Evolutionary conservation across 2,888 invertebrate species (phyloP), one percentile per base, ranked within the genome.

Genomic region (Dorcus hopei): DNA sequence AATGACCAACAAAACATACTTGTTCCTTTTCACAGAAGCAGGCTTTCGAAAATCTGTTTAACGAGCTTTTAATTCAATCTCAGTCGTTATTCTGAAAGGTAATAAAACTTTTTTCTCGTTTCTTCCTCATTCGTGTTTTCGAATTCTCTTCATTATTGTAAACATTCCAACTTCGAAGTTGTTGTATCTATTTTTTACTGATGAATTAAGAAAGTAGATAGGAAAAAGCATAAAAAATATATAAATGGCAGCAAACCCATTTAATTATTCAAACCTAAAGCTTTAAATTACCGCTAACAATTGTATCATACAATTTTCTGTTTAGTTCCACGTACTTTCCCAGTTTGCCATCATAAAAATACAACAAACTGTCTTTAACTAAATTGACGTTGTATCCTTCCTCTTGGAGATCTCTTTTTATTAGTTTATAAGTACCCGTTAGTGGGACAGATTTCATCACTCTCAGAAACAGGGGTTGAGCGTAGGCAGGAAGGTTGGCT

Each of bases 401-500:
- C 63, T 86, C 83, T 73, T 93, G 91, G 61, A 97, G 84, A 67
- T 92, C 90, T 3, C 88, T 83, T 76, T 97, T 98, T 79, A 93
- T 93, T 67, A 97, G 77, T 80, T 98, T 98, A 77, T 92, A 97
- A 0, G 98, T 98, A 78, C 89, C 88, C 3, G 91, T 92, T 71
- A 90, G 82, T 57, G 95, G 93, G 53, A 96, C 85, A 65, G 88
- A 82, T 54, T 87, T 80, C 72, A 92, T 82, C 59, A 94, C 80
- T 54, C 97, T 82, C 40, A 97, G 77, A 80, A 97, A 97, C 16
- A 96, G 79, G 1, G 97, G 97, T 16, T 92, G 81, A 0, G 97
- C 95, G 76, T 95, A 97, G 0, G 86, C 74, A 0, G 97, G 94
- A 67, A 97, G 81, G 62, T 86, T 81, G 68, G 84, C 83, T 72